Conservation (phyloP, 2,113 vertebrate genomes). For the Microtus pennsylvanicus region DNA sequence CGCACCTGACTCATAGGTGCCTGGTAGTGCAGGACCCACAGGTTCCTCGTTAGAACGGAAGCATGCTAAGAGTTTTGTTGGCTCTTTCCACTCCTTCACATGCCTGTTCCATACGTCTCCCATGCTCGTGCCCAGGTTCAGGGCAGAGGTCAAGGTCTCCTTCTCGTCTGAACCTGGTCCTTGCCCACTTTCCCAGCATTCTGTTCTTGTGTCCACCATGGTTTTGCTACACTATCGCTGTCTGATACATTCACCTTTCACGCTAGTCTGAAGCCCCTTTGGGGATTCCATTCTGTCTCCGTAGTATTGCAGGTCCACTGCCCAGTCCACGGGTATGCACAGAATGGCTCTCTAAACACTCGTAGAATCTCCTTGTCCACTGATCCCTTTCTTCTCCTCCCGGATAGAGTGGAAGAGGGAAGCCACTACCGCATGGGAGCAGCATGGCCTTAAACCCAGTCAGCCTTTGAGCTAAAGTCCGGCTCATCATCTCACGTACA, state of each 20-base stretch:
- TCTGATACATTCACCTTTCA: neutral
- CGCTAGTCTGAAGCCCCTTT: neutral
- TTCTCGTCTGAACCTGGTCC: neutral
- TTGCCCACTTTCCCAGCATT: rapidly evolving
- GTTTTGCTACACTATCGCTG: rapidly evolving
- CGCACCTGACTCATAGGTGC: no score
- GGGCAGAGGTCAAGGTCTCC: neutral
- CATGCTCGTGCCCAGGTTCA: neutral
- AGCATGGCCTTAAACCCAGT: neutral
- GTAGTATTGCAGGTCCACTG: neutral
- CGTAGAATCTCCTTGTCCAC: neutral
- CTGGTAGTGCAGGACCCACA: rapidly evolving
- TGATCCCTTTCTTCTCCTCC: neutral
- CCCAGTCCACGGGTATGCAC: neutral
- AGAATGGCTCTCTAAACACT: neutral
- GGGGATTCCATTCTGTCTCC: neutral
- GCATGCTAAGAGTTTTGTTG: neutral
- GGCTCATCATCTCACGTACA: neutral
- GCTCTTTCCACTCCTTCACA: neutral
- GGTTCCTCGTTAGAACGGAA: neutral
- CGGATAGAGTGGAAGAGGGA: rapidly evolving
- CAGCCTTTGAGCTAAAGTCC: neutral
- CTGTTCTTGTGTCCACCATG: rapidly evolving
- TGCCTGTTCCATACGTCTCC: neutral
- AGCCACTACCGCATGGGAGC: no score